phyloP scores from a whole-genome alignment of 1,140 invertebrate genomes.

The Macrocentrus cingulum region DNA sequence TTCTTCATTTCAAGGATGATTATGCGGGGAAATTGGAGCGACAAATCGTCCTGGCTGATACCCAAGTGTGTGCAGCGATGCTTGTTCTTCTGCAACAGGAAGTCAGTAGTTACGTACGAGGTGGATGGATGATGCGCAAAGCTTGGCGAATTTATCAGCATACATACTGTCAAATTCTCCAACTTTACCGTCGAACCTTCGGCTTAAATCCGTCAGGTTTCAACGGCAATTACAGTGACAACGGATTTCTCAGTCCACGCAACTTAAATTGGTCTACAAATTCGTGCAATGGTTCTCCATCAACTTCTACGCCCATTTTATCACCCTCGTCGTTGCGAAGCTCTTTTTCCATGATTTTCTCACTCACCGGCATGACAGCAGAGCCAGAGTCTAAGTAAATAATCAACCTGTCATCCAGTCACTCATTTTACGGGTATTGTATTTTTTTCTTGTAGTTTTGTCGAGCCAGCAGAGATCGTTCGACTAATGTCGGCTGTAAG shows the following conservation, averaged over 20 bases:
- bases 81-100: constrained; percentile 70
- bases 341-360: constrained; percentile 54
- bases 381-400: constrained; percentile 50
- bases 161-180: constrained; percentile 64
- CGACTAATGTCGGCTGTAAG: constrained; percentile 71
- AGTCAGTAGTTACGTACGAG: constrained; percentile 69
- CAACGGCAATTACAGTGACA: constrained; percentile 33
- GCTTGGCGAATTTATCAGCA: constrained; percentile 76
- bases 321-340: constrained; percentile 43
- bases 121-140: constrained; percentile 71
- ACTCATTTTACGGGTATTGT: background rate
- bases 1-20: constrained; percentile 38
- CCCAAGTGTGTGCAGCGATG: constrained; percentile 67
- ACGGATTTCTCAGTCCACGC: constrained; percentile 9
- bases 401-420: background rate
- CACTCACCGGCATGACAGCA: constrained; percentile 46
- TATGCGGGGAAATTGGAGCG: constrained; percentile 59
- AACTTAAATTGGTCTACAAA: constrained; percentile 48
- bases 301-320: constrained; percentile 29
- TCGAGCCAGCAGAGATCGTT: constrained; percentile 59
- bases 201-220: constrained; percentile 46
- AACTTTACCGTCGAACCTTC: constrained; percentile 58
- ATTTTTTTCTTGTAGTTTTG: constrained; percentile 37
- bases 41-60: constrained; percentile 71
- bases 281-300: constrained; percentile 39